Evolutionary conservation across 2,113 vertebrate species (phyloP).

Genomic region (Ictalurus furcatus): DNA sequence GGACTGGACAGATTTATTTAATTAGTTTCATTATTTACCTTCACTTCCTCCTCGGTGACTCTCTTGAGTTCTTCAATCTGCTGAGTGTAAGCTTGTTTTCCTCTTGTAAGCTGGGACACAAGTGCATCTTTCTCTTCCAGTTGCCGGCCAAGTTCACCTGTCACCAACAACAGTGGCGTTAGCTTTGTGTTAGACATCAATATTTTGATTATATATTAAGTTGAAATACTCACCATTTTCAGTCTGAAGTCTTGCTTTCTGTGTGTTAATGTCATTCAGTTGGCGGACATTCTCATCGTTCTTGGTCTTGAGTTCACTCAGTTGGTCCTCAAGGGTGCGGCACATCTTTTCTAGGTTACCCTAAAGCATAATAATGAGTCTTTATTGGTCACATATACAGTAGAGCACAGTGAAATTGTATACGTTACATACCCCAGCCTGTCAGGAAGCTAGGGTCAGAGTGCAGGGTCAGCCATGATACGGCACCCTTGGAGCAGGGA

Average conservation of each 20-base stretch:
- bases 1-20: not conserved
- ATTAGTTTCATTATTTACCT: conserved; percentile 7
- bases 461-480: too few relatives aligned
- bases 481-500: too few relatives aligned
- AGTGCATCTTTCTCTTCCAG: conserved; percentile 76
- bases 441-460: too few relatives aligned
- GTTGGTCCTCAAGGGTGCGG: conserved; percentile 61
- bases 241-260: conserved; percentile 48
- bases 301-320: conserved; percentile 76
- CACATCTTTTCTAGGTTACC: conserved; percentile 75
- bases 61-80: conserved; percentile 59
- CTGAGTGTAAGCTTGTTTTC: conserved; percentile 55
- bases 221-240: conserved; percentile 42
- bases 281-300: conserved; percentile 65
- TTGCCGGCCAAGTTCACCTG: conserved; percentile 68
- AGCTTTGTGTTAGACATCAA: not conserved
- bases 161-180: not conserved
- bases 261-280: conserved; percentile 44
- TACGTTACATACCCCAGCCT: too few relatives aligned
- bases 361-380: conserved; percentile 51
- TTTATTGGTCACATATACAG: too few relatives aligned
- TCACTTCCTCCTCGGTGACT: conserved; percentile 71
- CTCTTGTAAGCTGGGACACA: conserved; percentile 61
- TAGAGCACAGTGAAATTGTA: too few relatives aligned
- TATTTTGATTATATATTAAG: not conserved